phyloP scores from a whole-genome alignment of 2,888 invertebrate genomes.

The Hermaeophaga mercurialis region DNA sequence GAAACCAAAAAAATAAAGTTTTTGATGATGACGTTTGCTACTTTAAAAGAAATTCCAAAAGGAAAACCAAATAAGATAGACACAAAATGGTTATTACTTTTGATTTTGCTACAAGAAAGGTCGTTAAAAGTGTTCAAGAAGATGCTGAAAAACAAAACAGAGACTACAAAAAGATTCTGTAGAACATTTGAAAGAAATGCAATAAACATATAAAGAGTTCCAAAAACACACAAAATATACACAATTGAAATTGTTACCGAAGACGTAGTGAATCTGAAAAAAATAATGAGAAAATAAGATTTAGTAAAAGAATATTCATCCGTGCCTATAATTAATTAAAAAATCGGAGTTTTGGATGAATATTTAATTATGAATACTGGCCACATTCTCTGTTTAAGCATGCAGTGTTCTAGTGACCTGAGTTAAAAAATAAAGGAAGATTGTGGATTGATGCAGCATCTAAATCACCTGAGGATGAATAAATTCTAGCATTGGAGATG shows the following conservation, averaged over 20 bases:
- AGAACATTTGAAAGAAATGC: conserved; percentile 48
- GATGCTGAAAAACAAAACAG: conserved; percentile 47
- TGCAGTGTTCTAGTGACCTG: conserved; percentile 93
- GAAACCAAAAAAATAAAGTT: conserved; percentile 67
- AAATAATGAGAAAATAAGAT: conserved; percentile 45
- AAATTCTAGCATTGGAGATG: conserved; percentile 71
- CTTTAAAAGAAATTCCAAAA: conserved; percentile 79
- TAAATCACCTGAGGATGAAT: conserved; percentile 72
- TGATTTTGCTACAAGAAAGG: conserved; percentile 53
- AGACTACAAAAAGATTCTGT: conserved; percentile 47
- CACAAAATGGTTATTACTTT: conserved; percentile 53
- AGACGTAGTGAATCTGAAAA: conserved; percentile 48
- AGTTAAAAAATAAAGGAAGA: conserved; percentile 89
- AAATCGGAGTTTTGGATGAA: conserved; percentile 50
- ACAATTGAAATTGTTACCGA: conserved; percentile 44
- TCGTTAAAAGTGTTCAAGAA: conserved; percentile 48
- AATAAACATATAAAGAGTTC: conserved; percentile 46
- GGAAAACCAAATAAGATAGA: conserved; percentile 56
- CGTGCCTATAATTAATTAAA: conserved; percentile 46
- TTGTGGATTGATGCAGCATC: conserved; percentile 93
- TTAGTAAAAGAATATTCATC: conserved; percentile 44
- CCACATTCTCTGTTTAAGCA: conserved; percentile 84
- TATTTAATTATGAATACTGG: conserved; percentile 51
- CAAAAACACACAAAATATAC: conserved; percentile 39
- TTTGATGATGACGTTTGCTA: conserved; percentile 96